These are phyloP conservation scores for Paratilapia polleni DNA, from an alignment of 2,113 vertebrate species.

Conservation along the genomic window DNA sequence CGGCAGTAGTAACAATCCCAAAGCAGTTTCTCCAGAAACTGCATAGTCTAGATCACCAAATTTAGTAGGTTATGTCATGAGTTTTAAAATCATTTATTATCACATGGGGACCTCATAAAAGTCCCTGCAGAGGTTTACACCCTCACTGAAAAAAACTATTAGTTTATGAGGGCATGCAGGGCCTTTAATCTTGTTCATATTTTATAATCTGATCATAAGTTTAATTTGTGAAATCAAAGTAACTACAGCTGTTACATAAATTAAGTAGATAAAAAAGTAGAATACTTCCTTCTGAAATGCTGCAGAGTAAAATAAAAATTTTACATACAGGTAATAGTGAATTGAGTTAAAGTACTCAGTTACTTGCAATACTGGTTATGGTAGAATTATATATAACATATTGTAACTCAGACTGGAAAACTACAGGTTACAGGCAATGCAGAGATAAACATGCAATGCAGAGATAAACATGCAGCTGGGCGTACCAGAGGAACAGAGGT, in stretches of 20 bases:
- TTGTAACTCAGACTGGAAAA: not conserved
- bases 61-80: not conserved
- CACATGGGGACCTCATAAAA: not conserved
- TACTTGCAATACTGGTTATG: not conserved
- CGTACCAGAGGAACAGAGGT: slow-evolving; percentile 27
- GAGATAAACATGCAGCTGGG: not conserved
- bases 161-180: not conserved
- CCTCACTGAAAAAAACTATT: not conserved
- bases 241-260: not conserved
- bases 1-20: not conserved
- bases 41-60: not conserved
- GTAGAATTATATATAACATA: not conserved
- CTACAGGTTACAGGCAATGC: not conserved
- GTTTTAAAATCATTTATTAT: slow-evolving; percentile 7
- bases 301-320: not conserved
- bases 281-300: not conserved
- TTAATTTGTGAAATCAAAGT: not conserved
- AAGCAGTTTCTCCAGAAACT: not conserved
- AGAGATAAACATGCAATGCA: too few relatives aligned
- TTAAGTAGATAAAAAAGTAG: not conserved
- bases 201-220: not conserved
- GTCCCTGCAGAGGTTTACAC: not conserved
- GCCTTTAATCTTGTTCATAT: not conserved
- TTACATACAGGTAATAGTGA: not conserved
- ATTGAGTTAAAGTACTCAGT: not conserved